phyloP scores from a whole-genome alignment of 2,113 vertebrate species.

The Hippocampus comes region DNA sequence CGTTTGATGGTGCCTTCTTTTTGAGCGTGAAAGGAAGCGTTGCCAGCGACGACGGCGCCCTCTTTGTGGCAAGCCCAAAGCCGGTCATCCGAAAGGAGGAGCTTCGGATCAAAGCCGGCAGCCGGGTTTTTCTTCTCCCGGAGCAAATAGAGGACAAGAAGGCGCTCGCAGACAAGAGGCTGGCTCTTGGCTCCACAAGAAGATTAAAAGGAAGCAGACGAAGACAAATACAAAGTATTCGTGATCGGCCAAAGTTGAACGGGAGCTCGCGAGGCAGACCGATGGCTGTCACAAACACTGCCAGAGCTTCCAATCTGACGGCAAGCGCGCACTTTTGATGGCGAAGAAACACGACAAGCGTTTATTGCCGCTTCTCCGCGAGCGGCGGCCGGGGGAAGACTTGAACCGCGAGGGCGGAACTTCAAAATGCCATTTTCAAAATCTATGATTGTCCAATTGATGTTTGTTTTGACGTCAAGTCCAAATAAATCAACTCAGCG shows the following conservation, averaged over 20 bases:
- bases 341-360: conserved; percentile 46
- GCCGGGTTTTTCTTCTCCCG: no score
- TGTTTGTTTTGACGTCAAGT: conserved; percentile 40
- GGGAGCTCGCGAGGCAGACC: conserved; percentile 5
- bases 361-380: background rate
- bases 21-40: no score
- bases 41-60: no score
- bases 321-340: background rate
- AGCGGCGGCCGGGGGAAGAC: background rate
- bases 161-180: background rate
- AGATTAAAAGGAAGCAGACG: background rate
- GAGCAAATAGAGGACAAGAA: conserved; percentile 5
- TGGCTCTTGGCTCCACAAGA: background rate
- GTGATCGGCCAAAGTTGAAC: conserved; percentile 12
- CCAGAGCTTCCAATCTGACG: conserved; percentile 1
- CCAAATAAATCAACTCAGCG: conserved; percentile 29
- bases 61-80: no score
- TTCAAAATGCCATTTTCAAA: conserved; percentile 41
- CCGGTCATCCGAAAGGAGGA: no score
- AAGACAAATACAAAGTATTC: conserved; percentile 14
- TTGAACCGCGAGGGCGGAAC: conserved; percentile 29
- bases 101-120: no score
- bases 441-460: conserved; percentile 33
- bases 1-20: no score
- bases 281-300: conserved; percentile 17